Evolutionary conservation across 2,888 invertebrate species (phyloP).

Genomic region (Eilema depressum): DNA sequence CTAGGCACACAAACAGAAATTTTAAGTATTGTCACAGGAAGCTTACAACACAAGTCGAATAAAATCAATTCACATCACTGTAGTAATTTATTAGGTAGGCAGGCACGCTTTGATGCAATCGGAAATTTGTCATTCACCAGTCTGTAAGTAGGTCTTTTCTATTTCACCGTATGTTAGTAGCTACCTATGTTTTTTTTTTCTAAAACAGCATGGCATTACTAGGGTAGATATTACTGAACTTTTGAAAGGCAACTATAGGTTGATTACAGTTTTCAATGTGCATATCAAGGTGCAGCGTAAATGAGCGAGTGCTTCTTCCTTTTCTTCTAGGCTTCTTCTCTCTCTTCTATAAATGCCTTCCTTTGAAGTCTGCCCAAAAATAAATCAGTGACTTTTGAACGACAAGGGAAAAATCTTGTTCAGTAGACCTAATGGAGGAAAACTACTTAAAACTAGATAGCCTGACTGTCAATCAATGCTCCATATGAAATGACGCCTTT

Average conservation of each 20-base stretch:
- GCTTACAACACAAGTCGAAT: background rate
- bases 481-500: background rate
- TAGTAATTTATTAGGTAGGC: background rate
- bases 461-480: background rate
- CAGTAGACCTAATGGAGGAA: background rate
- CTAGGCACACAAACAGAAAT: background rate
- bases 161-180: background rate
- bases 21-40: background rate
- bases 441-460: background rate
- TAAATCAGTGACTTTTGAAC: background rate
- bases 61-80: constrained; percentile 8
- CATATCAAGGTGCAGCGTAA: too few species aligned
- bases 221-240: too few species aligned
- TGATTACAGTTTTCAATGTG: too few species aligned
- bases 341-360: too few species aligned
- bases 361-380: too few species aligned
- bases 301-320: too few species aligned
- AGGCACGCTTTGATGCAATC: background rate
- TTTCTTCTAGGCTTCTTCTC: too few species aligned
- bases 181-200: too few species aligned
- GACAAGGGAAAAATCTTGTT: background rate
- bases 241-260: too few species aligned
- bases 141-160: background rate
- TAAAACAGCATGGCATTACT: too few species aligned
- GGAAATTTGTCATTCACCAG: background rate